Evolutionary conservation across 1,140 invertebrate species (phyloP).

Genomic region (Pachypeltis micranthus): DNA sequence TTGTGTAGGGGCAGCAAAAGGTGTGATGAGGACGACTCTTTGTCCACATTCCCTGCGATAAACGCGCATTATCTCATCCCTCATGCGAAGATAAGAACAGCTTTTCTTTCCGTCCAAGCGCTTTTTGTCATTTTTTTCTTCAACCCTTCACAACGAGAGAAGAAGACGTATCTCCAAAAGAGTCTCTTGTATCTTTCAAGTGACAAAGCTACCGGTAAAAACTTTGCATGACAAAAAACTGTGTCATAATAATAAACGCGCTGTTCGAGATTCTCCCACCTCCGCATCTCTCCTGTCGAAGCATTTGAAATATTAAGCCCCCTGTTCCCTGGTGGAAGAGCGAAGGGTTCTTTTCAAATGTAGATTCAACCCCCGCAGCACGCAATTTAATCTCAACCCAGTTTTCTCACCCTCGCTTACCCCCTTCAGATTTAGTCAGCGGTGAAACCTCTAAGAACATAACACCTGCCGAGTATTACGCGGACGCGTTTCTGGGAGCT

Average conservation of each 20-base stretch:
- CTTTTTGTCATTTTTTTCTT: no score
- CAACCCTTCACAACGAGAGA: no score
- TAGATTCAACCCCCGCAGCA: conserved; percentile 15
- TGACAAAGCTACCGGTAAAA: conserved; percentile 7
- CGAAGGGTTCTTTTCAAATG: conserved; percentile 9
- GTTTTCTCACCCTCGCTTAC: conserved; percentile 14
- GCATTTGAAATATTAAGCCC: conserved; percentile 13
- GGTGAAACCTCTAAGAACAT: no score
- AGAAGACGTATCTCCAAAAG: conserved; percentile 2
- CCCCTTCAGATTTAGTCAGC: no score
- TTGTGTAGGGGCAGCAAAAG: no score
- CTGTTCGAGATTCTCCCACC: background rate
- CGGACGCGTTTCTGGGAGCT: no score
- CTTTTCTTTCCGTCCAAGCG: no score
- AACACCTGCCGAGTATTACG: no score
- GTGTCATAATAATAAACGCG: conserved; percentile 14
- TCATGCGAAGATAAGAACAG: no score
- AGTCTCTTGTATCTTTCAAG: background rate
- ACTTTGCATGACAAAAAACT: conserved; percentile 15
- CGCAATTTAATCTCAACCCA: conserved; percentile 14
- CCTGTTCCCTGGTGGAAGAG: background rate
- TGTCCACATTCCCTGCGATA: no score
- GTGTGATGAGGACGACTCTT: no score
- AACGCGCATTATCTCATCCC: no score
- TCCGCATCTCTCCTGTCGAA: background rate